phyloP scores from a whole-genome alignment of 2,113 vertebrate species.

The Onychostoma macrolepis region DNA sequence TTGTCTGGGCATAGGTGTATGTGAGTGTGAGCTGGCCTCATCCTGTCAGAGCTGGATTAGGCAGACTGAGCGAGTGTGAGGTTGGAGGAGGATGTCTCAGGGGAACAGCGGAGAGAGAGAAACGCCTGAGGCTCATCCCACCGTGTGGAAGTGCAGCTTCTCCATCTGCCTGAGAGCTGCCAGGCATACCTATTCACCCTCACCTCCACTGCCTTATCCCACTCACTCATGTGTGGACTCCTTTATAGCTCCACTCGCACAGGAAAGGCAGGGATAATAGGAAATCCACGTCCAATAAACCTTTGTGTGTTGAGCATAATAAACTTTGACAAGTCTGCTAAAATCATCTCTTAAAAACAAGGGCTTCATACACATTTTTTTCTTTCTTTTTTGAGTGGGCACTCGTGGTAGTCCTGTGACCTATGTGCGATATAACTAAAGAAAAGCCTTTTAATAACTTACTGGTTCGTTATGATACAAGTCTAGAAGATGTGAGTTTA shows the following conservation, averaged over 20 bases:
- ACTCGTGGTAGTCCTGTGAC: background rate
- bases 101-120: slow-evolving; percentile 22
- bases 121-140: slow-evolving; percentile 28
- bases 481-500: background rate
- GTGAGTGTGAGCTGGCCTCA: slow-evolving; percentile 13
- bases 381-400: background rate
- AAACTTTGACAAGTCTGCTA: slow-evolving; percentile 11
- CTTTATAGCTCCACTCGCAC: slow-evolving; percentile 16
- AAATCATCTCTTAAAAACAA: background rate
- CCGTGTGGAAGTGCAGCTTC: slow-evolving; percentile 15
- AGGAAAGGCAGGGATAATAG: slow-evolving; percentile 5
- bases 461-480: background rate
- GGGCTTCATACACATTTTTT: background rate
- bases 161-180: slow-evolving; percentile 30
- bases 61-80: slow-evolving; percentile 10
- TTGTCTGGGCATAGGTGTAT: slow-evolving; percentile 1
- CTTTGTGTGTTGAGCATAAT: slow-evolving; percentile 30
- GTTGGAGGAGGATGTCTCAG: slow-evolving; percentile 28
- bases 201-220: slow-evolving; percentile 32
- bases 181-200: background rate
- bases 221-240: slow-evolving; percentile 10
- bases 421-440: background rate
- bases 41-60: slow-evolving; percentile 27
- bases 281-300: slow-evolving; percentile 21
- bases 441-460: background rate